Evolutionary conservation across 37 sponge, comb jelly and placozoan genomes (phyloP).

Genomic region (Chondrilla cf. caribensis): DNA sequence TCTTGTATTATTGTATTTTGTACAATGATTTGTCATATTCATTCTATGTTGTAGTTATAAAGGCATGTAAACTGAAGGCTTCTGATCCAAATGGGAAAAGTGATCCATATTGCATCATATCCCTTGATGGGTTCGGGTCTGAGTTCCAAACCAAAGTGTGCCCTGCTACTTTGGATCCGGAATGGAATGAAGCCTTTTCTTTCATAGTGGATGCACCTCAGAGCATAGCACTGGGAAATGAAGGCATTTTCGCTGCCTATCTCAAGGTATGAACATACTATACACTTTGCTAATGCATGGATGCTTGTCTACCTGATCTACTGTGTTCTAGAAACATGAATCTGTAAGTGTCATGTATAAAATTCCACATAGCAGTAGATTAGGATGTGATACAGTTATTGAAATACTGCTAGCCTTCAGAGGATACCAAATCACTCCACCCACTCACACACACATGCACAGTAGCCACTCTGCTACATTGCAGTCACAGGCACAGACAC

Average conservation of each 20-base stretch:
- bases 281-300: no score
- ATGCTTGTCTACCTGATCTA: not conserved
- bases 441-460: no score
- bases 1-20: not conserved
- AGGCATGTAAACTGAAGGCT: slow-evolving; percentile 26
- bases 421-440: no score
- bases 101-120: slow-evolving; percentile 78
- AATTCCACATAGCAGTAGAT: no score
- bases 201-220: slow-evolving; percentile 18
- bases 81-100: slow-evolving; percentile 64
- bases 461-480: no score
- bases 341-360: not conserved
- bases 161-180: slow-evolving; percentile 56
- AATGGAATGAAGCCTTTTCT: slow-evolving; percentile 59
- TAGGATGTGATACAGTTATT: no score
- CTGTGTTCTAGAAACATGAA: not conserved
- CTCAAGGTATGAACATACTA: slow-evolving; percentile 16
- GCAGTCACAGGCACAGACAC: no score
- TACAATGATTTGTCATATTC: no score
- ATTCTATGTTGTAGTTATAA: slow-evolving; percentile 48
- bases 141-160: slow-evolving; percentile 41
- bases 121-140: slow-evolving; percentile 30
- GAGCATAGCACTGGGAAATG: slow-evolving; percentile 12
- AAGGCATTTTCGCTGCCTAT: not conserved
- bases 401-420: no score